Base-by-base conservation (phyloP, 2,113 vertebrate genomes). In the Pygoscelis adeliae region DNA sequence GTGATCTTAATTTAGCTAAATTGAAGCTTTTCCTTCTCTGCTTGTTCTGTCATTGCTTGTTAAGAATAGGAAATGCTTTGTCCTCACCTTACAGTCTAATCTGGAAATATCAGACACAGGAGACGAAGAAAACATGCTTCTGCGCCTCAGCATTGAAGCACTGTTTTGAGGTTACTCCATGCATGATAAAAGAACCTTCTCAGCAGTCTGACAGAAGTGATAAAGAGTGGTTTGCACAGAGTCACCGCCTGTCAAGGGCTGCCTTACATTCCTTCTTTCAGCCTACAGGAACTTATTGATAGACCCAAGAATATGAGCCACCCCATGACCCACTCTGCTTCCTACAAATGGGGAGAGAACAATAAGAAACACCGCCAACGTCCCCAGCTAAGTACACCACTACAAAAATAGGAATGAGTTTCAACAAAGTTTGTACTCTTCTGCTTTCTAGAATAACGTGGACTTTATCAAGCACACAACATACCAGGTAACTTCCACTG, bases 1-100 rank as follows among this genome's bases (percentile, higher is more conserved):
- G 93, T 96, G 96, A 96, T 93, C 91, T 93, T 88, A 85, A 86
- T 92, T 90, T 85, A 97, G 91, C 74, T 73, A 79, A 92, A 91
- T 22, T 59, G 65, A 80, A 93, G 91, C 79, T 93, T 83, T 95
- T 94, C 81, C 87, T 96, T 91, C 73, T 63, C 71, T 76, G 56
- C 70, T 52, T 87, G 47, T 65, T 81, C 94, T 87, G 80, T 62
- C 4, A 0, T n/a, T 79, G 72, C 89, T 94, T 83, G 81, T 91
- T 91, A 87, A 58, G 66, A 95, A 89, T 95, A 83, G 89, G 93
- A 91, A 90, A 90, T 83, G 70, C 90, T 97, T 83, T 93, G 94
- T 95, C 88, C 50, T 94, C 83, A 93, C 71, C 83, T 94, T 86
- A 66, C 12, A 83, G 71, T 47, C 38, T 59, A 62, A 73, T 90